These are phyloP conservation scores for Manis crassicaudata DNA, from an alignment of 2,797 vertebrate species.

Conservation along the genomic window DNA sequence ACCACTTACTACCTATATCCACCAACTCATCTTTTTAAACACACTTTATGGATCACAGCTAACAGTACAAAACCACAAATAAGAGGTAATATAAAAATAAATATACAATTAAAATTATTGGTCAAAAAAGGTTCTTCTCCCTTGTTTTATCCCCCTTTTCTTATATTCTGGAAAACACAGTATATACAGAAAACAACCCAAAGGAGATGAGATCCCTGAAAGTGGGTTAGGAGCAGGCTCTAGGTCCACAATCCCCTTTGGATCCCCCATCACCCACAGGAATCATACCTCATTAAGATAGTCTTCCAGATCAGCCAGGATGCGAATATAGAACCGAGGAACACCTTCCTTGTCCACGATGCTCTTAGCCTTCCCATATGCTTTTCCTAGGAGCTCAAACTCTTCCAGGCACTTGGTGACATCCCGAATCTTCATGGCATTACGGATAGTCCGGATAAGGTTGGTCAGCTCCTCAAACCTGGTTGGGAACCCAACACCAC, in stretches of 20 bases:
- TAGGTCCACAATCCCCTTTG: background rate
- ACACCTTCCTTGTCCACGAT: conserved; percentile 96
- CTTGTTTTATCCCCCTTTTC: background rate
- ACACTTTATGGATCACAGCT: background rate
- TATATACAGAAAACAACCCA: background rate
- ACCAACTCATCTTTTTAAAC: background rate
- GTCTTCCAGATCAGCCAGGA: conserved; percentile 94
- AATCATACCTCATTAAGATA: conserved; percentile 92
- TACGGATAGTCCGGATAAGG: conserved; percentile 95
- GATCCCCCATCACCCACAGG: background rate
- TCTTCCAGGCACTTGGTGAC: conserved; percentile 96
- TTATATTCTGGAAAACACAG: background rate
- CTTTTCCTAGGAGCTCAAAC: conserved; percentile 94
- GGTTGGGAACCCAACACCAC: background rate
- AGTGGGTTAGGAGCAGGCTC: background rate
- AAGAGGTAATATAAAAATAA: background rate
- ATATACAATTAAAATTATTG: background rate
- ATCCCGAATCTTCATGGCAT: conserved; percentile 97
- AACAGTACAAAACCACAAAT: background rate
- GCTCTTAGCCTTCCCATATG: conserved; percentile 94
- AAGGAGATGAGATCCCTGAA: background rate
- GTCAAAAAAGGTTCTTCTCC: background rate
- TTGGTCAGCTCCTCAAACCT: conserved; percentile 97
- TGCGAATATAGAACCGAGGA: conserved; percentile 93
- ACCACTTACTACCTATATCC: background rate